phyloP scores from a whole-genome alignment of 64 coral and sea anemone species.

The Actinia equina region DNA sequence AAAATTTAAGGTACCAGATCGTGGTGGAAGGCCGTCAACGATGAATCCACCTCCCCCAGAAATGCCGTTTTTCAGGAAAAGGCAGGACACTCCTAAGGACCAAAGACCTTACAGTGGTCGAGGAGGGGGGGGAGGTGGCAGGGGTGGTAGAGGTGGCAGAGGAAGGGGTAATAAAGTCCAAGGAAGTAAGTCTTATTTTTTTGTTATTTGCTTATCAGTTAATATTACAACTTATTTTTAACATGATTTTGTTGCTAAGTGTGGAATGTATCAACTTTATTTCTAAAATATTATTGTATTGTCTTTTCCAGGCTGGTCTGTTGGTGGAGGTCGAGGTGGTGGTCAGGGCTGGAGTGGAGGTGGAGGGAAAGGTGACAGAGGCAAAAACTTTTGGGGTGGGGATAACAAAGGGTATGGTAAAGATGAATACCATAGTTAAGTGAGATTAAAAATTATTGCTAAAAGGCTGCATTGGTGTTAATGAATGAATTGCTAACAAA shows the following conservation, averaged over 20 bases:
- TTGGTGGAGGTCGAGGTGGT: constrained; percentile 23
- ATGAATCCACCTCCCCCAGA: constrained; percentile 72
- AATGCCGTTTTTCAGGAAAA: constrained; percentile 91
- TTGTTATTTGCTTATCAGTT: background rate
- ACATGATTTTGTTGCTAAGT: background rate
- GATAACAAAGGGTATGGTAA: background rate
- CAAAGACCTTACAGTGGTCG: constrained; percentile 56
- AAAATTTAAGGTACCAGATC: constrained; percentile 69
- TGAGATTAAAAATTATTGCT: background rate
- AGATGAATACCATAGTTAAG: constrained; percentile 75
- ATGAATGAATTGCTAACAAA: background rate
- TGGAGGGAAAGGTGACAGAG: constrained; percentile 21
- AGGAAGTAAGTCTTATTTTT: constrained; percentile 35
- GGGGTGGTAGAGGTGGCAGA: constrained; percentile 16
- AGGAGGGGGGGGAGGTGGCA: background rate
- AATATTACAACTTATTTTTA: background rate
- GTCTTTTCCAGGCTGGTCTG: constrained; percentile 16
- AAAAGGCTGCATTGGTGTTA: background rate
- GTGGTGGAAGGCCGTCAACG: constrained; percentile 74
- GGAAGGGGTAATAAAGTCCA: constrained; percentile 76
- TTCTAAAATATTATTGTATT: background rate
- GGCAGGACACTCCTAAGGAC: constrained; percentile 79
- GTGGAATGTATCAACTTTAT: background rate
- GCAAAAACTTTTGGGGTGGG: constrained; percentile 38
- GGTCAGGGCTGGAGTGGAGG: constrained; percentile 41